Evolutionary conservation across 2,797 vertebrate genomes (phyloP), one percentile per base, ranked within the genome.

Genomic region (Stomatorhinus walkeri): DNA sequence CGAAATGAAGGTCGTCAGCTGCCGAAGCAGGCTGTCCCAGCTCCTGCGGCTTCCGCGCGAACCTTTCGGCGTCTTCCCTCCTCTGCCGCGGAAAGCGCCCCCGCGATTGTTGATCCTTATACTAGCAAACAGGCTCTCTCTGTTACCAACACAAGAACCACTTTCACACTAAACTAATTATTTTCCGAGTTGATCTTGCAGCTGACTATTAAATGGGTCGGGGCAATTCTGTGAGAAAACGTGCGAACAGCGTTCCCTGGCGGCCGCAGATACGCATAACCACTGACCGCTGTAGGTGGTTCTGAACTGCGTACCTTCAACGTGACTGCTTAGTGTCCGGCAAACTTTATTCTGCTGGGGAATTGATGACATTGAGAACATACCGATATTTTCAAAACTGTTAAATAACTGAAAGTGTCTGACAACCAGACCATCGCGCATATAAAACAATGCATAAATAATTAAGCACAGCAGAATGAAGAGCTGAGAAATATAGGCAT

Each of bases 81-180:
- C 36, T 84, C 52, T 16, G 61, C 16, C 36, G 14, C 52, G n/a
- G 51, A 24, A 52, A n/a, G 56, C 28, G 19, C 10, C 28, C 51
- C 19, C 14, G 32, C 28, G n/a, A 56, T 59, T 43, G 28, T 36
- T 12, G 10, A 40, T 59, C 7, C n/a, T 24, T 16, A 36, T 12
- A 83, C 22, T 49, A 59, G 64, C 28, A 46, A 83, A 32, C 76
- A 83, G 10, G 43, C 43, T 61, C 43, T 49, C 40, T 49, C 81
- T 85, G n/a, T 36, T 68, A 64, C 24, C 9, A 68, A 51, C 28
- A 85, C 59, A 28, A 59, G 24, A 85, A 46, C 56, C 43, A 49
- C 54, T 85, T 68, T 46, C 54, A 51, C 56, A 19, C 22, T 28
- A 85, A 85, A 89, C 84, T 28, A 89, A 85, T 32, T 89, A 40